Evolutionary conservation across 2,888 invertebrate genomes (phyloP).

Genomic region (Elysia crispata): DNA sequence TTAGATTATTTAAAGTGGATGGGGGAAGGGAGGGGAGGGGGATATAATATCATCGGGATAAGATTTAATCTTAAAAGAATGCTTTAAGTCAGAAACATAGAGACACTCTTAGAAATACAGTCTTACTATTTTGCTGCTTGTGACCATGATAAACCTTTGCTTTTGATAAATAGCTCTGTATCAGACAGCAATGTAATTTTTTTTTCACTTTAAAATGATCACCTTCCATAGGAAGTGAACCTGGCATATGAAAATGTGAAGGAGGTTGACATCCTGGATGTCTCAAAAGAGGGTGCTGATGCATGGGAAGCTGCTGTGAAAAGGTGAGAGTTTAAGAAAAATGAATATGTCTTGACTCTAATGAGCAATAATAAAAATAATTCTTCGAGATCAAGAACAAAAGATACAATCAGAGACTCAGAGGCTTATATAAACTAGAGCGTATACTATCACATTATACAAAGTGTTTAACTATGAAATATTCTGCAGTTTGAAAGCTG

Average conservation of each 20-base stretch:
- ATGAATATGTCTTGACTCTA: background rate
- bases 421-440: too few species aligned
- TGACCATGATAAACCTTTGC: background rate
- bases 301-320: conserved; percentile 98
- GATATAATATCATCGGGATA: background rate
- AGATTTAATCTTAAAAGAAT: background rate
- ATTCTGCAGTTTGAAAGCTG: too few species aligned
- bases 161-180: background rate
- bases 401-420: too few species aligned
- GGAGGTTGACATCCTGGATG: conserved; percentile 98
- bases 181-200: background rate
- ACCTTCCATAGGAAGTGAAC: conserved; percentile 81
- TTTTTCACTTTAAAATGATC: background rate
- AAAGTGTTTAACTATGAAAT: too few species aligned
- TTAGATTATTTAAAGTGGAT: background rate
- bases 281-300: conserved; percentile 96
- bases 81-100: too few species aligned
- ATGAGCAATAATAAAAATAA: too few species aligned
- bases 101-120: background rate
- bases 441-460: too few species aligned
- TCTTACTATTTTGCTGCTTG: background rate
- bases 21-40: background rate
- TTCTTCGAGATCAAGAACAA: too few species aligned
- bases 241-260: conserved; percentile 98
- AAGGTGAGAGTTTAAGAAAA: conserved; percentile 79